Evolutionary conservation across 2,797 vertebrate genomes (phyloP).

Genomic region (Miichthys miiuy): DNA sequence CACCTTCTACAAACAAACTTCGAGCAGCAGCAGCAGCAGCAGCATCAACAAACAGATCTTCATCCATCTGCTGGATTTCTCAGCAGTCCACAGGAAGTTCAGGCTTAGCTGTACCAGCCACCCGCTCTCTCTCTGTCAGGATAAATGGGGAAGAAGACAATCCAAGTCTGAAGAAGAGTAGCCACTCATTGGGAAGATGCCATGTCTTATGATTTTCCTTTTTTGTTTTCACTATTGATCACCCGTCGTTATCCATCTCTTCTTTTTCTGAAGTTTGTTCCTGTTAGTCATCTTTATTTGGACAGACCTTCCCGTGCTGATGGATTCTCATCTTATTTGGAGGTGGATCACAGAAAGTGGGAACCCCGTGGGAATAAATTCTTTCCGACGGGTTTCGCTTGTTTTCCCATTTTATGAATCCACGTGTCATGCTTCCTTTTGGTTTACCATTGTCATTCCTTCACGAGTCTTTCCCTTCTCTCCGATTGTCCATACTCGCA

Average conservation of each 20-base stretch:
- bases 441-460: conserved; percentile 73
- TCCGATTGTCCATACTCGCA: conserved; percentile 58
- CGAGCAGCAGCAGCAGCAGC: conserved; percentile 79
- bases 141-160: conserved; percentile 81
- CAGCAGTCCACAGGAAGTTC: conserved; percentile 79
- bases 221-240: conserved; percentile 75
- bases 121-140: conserved; percentile 60
- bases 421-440: conserved; percentile 66
- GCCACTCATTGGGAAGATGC: conserved; percentile 84
- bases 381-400: conserved; percentile 70
- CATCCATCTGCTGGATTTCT: conserved; percentile 76
- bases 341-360: conserved; percentile 73
- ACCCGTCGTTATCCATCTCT: conserved; percentile 78
- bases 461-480: conserved; percentile 58
- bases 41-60: conserved; percentile 80
- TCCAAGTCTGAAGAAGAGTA: conserved; percentile 83
- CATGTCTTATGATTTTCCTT: conserved; percentile 83
- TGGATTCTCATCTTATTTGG: conserved; percentile 76
- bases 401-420: conserved; percentile 74
- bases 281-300: conserved; percentile 77
- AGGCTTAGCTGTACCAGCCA: conserved; percentile 75
- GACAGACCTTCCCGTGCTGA: conserved; percentile 72
- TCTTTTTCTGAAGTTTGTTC: conserved; percentile 75
- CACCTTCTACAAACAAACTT: conserved; percentile 77
- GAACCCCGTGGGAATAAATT: conserved; percentile 64